These are phyloP conservation scores for Artibeus jamaicensis DNA, from an alignment of 2,797 vertebrate genomes.

Conservation along the genomic window DNA sequence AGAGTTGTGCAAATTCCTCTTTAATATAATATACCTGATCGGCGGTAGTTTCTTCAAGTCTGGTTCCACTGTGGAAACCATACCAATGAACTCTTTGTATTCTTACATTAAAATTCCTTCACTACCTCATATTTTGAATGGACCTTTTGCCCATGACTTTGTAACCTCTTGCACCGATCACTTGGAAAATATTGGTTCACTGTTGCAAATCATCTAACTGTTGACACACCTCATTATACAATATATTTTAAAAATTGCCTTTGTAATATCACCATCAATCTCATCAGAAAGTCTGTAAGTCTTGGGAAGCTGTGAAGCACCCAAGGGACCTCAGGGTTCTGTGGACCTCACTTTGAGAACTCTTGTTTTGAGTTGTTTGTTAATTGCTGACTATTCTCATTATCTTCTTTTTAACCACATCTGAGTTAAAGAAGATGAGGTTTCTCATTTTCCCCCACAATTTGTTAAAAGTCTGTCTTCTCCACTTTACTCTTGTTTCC, in stretches of 20 bases:
- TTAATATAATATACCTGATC: not conserved
- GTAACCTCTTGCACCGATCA: not conserved
- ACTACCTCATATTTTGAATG: not conserved
- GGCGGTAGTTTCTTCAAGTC: not conserved
- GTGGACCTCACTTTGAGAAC: not conserved
- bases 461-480: not conserved
- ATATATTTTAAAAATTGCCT: not conserved
- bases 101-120: not conserved
- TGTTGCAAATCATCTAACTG: not conserved
- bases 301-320: not conserved
- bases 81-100: not conserved
- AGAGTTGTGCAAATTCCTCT: not conserved
- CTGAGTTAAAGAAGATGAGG: not conserved
- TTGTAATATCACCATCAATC: not conserved
- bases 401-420: not conserved
- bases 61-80: not conserved
- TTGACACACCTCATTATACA: not conserved
- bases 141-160: not conserved
- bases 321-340: not conserved
- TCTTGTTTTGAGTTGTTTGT: not conserved
- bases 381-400: not conserved
- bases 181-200: not conserved
- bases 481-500: not conserved
- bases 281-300: not conserved
- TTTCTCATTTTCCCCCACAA: not conserved